Base-by-base conservation (phyloP, 2,888 invertebrate species). In the Sinohyriopsis cumingii region DNA sequence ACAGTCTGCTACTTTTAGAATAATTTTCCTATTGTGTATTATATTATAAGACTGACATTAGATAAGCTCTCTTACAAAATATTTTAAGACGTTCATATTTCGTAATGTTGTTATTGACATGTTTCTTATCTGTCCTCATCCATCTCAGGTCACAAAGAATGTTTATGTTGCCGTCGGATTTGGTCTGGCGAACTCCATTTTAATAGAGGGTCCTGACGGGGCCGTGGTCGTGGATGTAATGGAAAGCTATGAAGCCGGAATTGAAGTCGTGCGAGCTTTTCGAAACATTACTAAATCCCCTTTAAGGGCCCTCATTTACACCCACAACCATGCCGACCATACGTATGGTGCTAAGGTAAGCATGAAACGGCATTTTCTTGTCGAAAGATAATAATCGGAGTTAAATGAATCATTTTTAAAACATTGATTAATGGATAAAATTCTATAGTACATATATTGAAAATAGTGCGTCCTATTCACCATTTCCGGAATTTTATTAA, bases 291-390 rank as follows among this genome's bases (percentile, higher is more conserved):
- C 85, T 22, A 74, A 80, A 53, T 82, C 83, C 59, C 84, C 83
- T 0, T 66, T 88, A 3, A 83, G 80, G 56, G 87, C 82, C 55
- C 82, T 88, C 59, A 75, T 88, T 19, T 87, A 85, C 72, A 87
- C 87, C 5, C 88, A 88, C 67, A 83, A 83, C 69, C 88, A 88
- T 60, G 81, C 80, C 2, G 88, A 88, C 69, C 88, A 88, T 69
- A 77, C 80, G 0, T 78, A 77, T 59, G 88, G 88, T 45, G 83
- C 87, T 3, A 73, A 79, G 81, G 86, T 82, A 67, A 66, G 60
- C 55, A 20, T 28, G 15, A 61, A 25, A 61, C 15, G 45, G 15
- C 3, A 45, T 45, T 45, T 57, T 9, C 25, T 54, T 20, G 24
- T 53, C 45, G 4, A 62, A 63, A 53, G 7, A 57, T 3, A 57